Base-by-base conservation (phyloP, 2,797 vertebrate genomes). In the Crocidura indochinensis region DNA sequence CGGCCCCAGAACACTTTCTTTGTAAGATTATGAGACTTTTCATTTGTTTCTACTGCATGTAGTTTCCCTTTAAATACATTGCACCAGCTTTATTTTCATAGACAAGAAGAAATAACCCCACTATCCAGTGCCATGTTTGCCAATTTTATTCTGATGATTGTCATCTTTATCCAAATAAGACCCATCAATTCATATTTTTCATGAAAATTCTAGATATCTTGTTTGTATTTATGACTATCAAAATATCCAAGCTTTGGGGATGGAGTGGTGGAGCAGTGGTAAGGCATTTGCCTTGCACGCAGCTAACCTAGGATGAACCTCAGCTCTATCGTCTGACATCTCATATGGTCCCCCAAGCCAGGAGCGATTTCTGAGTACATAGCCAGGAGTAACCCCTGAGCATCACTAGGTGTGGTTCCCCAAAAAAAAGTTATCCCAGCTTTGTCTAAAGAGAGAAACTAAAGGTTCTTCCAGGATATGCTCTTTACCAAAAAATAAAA, bases 151-250 rank as follows among this genome's bases (percentile, higher is more conserved):
- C 53, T 76, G 27, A 83, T 62, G 51, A 93, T 62, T 88, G 9
- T 47, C 72, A 89, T 87, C 31, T 62, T 69, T 77, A 91, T 62
- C 49, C 31, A 91, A 87, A 91, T 91, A 82, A 90, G 44, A 90
- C 47, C 64, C 87, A 31, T 87, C n/a, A n/a, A 92, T 88, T 69
- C 47, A 83, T 27, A 81, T 20, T 75, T 88, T 92, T 81, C 64
- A 51, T 29, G 71, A 26, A 72, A 22, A 87, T 75, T 86, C 26
- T 73, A 88, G 90, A 77, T 46, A 87, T 75, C 47, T 83, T 84
- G 14, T 76, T 88, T 86, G 12, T 26, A 83, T 79, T n/a, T n/a
- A 31, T 27, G 8, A 68, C 56, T 91, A 87, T 72, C 78, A 72
- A 4, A 9, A 51, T 83, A 92, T 88, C 29, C 46, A 6, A 80